Evolutionary conservation across 30 jellyfish, hydroid and myxozoan genomes (phyloP).

Genomic region (Turritopsis rubra): DNA sequence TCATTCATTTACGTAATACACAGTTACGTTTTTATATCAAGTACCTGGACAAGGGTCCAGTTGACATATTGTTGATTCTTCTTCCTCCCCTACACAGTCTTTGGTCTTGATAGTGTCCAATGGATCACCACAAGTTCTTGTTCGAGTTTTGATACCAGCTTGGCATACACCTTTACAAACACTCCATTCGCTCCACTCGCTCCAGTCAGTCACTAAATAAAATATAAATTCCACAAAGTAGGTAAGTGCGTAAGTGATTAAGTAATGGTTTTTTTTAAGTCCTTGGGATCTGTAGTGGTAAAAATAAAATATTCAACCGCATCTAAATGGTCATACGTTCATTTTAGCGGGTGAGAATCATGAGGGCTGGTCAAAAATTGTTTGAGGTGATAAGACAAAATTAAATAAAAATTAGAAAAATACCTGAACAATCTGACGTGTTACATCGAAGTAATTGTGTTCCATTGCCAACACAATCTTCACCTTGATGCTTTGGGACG

Average conservation of each 20-base stretch:
- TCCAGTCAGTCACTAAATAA: background rate
- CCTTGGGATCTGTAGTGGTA: too few species aligned
- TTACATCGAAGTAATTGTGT: background rate
- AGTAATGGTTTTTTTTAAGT: too few species aligned
- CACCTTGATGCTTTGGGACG: background rate
- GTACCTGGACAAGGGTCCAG: background rate
- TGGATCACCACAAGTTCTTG: background rate
- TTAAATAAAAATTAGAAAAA: too few species aligned
- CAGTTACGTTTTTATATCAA: too few species aligned
- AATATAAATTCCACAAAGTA: too few species aligned
- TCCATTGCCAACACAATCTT: too few species aligned
- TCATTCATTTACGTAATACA: too few species aligned
- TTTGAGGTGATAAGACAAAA: background rate
- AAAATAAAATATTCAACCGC: too few species aligned
- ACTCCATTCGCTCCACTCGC: background rate
- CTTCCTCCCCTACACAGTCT: background rate
- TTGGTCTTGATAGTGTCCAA: background rate
- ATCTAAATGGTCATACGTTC: too few species aligned
- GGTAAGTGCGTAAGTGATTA: too few species aligned
- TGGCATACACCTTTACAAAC: background rate
- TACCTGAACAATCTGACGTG: background rate
- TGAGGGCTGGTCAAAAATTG: too few species aligned
- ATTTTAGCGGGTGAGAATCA: too few species aligned
- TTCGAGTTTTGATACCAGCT: background rate
- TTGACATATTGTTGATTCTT: background rate